A percentile compares a stretch with the other conserved stretches of the same genome.
phyloP scores from a whole-genome alignment of 2,888 invertebrate species.

The Furcula furcula region DNA sequence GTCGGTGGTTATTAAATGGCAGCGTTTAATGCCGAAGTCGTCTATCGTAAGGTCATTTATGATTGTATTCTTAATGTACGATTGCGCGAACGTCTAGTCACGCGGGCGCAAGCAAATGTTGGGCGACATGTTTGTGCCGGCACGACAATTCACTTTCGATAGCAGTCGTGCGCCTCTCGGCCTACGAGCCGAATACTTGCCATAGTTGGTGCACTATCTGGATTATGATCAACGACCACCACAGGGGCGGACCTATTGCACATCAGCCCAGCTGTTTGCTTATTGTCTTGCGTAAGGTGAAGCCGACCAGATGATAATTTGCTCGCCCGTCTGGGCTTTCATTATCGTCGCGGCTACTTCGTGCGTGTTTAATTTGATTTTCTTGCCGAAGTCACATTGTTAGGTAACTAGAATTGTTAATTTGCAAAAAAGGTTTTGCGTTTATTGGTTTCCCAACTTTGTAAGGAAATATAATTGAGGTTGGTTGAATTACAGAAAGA shows the following conservation, averaged over 20 bases:
- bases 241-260: constrained; percentile 68
- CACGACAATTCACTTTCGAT: constrained; percentile 75
- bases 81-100: constrained; percentile 64
- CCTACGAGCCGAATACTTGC: constrained; percentile 64
- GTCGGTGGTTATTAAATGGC: constrained; percentile 27
- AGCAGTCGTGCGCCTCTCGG: constrained; percentile 66
- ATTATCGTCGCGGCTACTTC: constrained; percentile 63
- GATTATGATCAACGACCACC: constrained; percentile 66
- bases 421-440: constrained; percentile 29
- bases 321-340: constrained; percentile 65
- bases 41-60: constrained; percentile 51
- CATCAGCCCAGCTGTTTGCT: constrained; percentile 66
- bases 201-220: constrained; percentile 65
- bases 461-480: constrained; percentile 9
- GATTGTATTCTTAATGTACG: constrained; percentile 55
- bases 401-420: constrained; percentile 44
- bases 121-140: constrained; percentile 52
- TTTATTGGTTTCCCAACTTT: constrained; percentile 9
- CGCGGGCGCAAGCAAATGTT: constrained; percentile 50
- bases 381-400: constrained; percentile 49
- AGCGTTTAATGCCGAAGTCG: constrained; percentile 40
- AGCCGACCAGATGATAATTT: constrained; percentile 72
- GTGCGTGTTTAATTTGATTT: constrained; percentile 75
- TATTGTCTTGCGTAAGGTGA: constrained; percentile 75
- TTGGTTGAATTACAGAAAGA: no score